A percentile compares a stretch with the other conserved stretches of the same genome.
Conservation (phyloP, 2,797 vertebrate species). For the Rallus crepitans region DNA sequence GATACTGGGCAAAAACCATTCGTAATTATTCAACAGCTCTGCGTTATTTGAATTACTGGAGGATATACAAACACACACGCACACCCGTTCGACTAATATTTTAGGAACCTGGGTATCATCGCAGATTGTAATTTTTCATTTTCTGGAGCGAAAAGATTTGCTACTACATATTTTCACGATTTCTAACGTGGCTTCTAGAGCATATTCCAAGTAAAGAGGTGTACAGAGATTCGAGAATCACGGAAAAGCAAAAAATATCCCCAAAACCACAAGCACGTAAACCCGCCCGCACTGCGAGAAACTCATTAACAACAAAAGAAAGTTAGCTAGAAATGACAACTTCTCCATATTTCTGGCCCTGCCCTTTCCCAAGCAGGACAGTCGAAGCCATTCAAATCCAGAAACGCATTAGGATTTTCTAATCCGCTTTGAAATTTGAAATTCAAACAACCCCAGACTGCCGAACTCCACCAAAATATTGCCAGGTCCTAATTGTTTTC, state of each 20-base stretch:
- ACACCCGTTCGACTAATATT: background rate
- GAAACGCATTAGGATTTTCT: background rate
- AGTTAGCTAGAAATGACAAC: background rate
- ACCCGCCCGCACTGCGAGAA: background rate
- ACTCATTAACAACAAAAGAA: background rate
- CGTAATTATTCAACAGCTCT: background rate
- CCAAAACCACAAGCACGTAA: background rate
- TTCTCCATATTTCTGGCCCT: background rate
- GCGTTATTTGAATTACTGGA: background rate
- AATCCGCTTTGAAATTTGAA: slow-evolving; percentile 7
- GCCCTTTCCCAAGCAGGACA: background rate
- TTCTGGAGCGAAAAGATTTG: background rate
- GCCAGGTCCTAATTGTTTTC: slow-evolving; percentile 3
- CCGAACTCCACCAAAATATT: background rate
- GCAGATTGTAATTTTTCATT: slow-evolving; percentile 29
- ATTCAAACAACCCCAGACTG: background rate
- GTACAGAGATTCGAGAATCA: background rate
- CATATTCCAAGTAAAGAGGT: background rate
- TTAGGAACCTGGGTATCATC: slow-evolving; percentile 13
- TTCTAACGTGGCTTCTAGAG: background rate
- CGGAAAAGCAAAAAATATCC: background rate
- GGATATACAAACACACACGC: background rate
- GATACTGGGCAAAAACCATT: background rate
- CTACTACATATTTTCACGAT: background rate
- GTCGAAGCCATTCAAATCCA: slow-evolving; percentile 6